Evolutionary conservation across 2,797 vertebrate species (phyloP).

Genomic region (Perodicticus potto): DNA sequence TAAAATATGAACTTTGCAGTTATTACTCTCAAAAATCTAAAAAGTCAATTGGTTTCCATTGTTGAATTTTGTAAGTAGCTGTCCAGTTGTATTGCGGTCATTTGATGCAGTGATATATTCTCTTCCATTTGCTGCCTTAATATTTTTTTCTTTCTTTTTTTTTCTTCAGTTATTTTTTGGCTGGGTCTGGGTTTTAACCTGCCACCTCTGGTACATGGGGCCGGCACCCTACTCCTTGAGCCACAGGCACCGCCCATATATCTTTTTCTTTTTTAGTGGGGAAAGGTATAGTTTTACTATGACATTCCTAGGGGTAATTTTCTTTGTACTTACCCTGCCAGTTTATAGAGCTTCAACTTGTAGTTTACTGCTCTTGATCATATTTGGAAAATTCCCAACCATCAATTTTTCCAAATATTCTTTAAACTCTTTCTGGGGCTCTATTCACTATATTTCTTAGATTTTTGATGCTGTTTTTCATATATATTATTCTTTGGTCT

Average conservation of each 20-base stretch:
- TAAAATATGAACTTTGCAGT: background rate
- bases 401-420: background rate
- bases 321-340: constrained; percentile 1
- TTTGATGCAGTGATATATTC: background rate
- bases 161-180: too few relatives aligned
- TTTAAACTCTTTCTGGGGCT: background rate
- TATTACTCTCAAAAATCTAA: background rate
- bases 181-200: too few relatives aligned
- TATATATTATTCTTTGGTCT: background rate
- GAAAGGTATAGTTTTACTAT: background rate
- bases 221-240: too few relatives aligned
- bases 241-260: too few relatives aligned
- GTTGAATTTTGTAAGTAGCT: background rate
- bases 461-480: background rate
- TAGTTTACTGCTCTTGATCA: background rate
- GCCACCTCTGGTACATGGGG: too few relatives aligned
- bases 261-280: too few relatives aligned
- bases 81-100: background rate
- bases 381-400: background rate
- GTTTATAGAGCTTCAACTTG: background rate
- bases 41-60: background rate
- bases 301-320: background rate
- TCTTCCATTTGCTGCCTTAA: background rate
- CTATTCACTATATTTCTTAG: background rate
- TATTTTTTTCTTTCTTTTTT: background rate